These are phyloP conservation scores for Zoanthus sansibaricus DNA, from an alignment of 92 coral and sea anemone species.

Conservation along the genomic window DNA sequence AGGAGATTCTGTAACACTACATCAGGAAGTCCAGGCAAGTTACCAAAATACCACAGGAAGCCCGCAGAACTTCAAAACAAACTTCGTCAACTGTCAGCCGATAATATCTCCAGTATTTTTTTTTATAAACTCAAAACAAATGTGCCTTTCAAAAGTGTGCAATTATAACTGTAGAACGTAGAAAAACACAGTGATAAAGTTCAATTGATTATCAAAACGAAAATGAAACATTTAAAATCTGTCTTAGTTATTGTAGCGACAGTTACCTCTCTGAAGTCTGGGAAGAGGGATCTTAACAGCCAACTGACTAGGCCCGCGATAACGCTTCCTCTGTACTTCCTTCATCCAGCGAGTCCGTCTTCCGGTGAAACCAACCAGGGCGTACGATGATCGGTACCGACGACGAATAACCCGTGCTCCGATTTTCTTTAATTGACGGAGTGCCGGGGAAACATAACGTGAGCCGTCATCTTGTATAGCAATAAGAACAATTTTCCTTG, in stretches of 20 bases:
- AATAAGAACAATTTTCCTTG: constrained; percentile 36
- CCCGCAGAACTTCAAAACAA: no score
- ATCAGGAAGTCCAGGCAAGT: no score
- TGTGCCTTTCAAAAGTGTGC: no score
- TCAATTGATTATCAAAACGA: no score
- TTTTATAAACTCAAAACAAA: no score
- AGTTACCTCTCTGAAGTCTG: constrained; percentile 19
- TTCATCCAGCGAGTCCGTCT: constrained; percentile 32
- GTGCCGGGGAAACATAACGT: constrained; percentile 13
- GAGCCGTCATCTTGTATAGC: constrained; percentile 37
- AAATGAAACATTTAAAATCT: no score
- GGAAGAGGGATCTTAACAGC: constrained; percentile 28
- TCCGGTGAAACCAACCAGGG: constrained; percentile 38
- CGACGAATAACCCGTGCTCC: constrained; percentile 29
- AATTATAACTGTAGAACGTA: no score
- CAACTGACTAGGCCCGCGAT: constrained; percentile 33
- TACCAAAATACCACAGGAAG: no score
- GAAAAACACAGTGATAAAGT: no score
- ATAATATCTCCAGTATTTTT: no score
- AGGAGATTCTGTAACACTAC: no score
- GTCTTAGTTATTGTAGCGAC: not conserved
- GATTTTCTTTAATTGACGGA: constrained; percentile 14
- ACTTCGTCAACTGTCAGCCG: no score
- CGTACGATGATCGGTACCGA: constrained; percentile 16
- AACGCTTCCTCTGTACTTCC: constrained; percentile 24